Evolutionary conservation across 2,888 invertebrate genomes (phyloP).

Genomic region (Kuschelorhynchus macadamiae): DNA sequence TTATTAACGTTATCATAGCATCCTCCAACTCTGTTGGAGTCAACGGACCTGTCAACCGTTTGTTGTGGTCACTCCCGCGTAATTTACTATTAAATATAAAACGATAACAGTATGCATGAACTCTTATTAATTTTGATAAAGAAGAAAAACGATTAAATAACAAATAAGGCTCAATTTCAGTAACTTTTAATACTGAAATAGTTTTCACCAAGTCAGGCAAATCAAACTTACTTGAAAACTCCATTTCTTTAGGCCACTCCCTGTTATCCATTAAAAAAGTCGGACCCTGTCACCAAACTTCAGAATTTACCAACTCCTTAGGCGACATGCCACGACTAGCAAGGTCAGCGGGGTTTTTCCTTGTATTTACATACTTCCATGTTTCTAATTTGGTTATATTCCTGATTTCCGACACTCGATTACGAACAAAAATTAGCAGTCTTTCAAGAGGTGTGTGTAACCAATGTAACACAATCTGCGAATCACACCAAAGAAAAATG

Average conservation of each 20-base stretch:
- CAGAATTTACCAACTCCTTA: background rate
- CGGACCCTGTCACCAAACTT: slow-evolving; percentile 1
- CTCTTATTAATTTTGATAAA: slow-evolving; percentile 8
- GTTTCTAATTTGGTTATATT: background rate
- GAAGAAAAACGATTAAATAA: no score
- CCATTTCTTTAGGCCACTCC: background rate
- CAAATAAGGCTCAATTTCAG: slow-evolving; percentile 9
- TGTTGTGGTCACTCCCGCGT: no score
- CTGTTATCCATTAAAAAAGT: background rate
- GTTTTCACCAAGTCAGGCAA: background rate
- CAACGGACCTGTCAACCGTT: no score
- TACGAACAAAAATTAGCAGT: slow-evolving; percentile 9
- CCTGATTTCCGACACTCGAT: slow-evolving; percentile 1
- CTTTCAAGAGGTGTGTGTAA: slow-evolving; percentile 3
- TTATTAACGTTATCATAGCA: no score
- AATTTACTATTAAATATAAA: no score
- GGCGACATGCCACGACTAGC: slow-evolving; percentile 3
- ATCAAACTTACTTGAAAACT: background rate
- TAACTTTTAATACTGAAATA: background rate
- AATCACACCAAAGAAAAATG: slow-evolving; percentile 2
- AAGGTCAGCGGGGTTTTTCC: slow-evolving; percentile 2
- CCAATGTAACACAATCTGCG: slow-evolving; percentile 8
- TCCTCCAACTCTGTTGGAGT: no score
- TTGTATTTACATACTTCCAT: no score
- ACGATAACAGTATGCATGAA: no score